These are phyloP conservation scores for Archocentrus centrarchus DNA, from an alignment of 2,113 vertebrate species.

Conservation along the genomic window DNA sequence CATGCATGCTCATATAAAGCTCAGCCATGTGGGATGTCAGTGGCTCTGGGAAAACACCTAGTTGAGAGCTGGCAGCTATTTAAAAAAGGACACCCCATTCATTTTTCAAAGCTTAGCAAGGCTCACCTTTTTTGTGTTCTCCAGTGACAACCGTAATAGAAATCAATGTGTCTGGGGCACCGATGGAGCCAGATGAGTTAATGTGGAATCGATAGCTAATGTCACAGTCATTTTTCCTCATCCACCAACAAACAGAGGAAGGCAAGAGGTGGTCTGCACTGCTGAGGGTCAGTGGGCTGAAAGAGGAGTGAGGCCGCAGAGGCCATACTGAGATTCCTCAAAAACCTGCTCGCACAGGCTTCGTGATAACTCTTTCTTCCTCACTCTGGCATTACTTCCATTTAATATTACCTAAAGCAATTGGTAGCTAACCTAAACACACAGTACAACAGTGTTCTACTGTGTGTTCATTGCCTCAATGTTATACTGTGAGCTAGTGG, in stretches of 20 bases:
- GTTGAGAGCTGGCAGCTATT: constrained; percentile 33
- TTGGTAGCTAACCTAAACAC: neutral
- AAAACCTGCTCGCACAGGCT: neutral
- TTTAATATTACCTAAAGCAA: neutral
- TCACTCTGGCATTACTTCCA: too few relatives aligned
- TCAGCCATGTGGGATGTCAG: neutral
- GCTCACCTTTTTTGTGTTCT: constrained; percentile 64
- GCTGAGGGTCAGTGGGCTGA: constrained; percentile 41
- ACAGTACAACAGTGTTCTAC: neutral
- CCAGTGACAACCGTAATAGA: constrained; percentile 69
- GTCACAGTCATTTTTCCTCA: constrained; percentile 80
- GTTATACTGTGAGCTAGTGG: neutral
- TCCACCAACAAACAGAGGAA: constrained; percentile 46
- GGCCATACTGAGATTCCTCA: constrained; percentile 1
- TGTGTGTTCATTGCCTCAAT: too few relatives aligned
- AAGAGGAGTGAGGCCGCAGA: constrained; percentile 19
- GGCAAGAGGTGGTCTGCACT: constrained; percentile 6
- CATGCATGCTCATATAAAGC: neutral
- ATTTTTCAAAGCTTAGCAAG: constrained; percentile 60
- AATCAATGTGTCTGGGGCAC: constrained; percentile 77
- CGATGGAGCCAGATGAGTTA: constrained; percentile 67
- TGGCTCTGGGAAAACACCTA: constrained; percentile 27
- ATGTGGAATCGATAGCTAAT: constrained; percentile 79
- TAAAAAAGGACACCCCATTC: constrained; percentile 43
- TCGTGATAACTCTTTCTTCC: neutral